Evolutionary conservation across 1,140 invertebrate genomes (phyloP), one percentile per base, ranked within the genome.

Genomic region (Lucilia cuprina): DNA sequence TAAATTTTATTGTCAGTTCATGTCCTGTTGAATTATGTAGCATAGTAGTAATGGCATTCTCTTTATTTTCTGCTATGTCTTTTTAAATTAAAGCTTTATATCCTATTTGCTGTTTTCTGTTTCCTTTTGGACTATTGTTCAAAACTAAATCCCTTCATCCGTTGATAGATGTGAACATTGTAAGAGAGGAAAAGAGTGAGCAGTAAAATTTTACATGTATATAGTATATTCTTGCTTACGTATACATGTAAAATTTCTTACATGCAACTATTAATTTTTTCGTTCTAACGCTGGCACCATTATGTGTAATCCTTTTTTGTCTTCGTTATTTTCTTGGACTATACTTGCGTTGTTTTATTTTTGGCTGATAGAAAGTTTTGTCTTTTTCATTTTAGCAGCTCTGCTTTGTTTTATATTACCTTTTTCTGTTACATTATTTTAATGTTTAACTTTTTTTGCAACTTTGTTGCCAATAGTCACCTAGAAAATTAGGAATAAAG

Each of bases 1-100:
- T 89, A 89, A 88, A 89, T 89, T 89, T 89, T 90, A 89, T 90
- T 90, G 88, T 90, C 89, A 90, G 88, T 90, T 88, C 88, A 89
- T 90, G 88, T 90, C 88, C 85, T 86, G 83, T 85, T 90, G 86
- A 89, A 89, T 90, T 90, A 90, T 90, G 88, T 89, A 89, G 86
- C 87, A 86, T n/a, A 50, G 41, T 7, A 50, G 41, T 19, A n/a
- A 80, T 80, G 41, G 41, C 41, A 80, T 50, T 80, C n/a, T 41
- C 25, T 74, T 34, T 74, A 41, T 41, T 10, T 10, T 41, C 41
- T 41, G 5, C 41, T 41, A 41, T 41, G 41, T 41, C 41, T 7
- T 8, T 5, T 30, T 74, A 21, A n/a, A n/a, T 25, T 74, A 74
- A 41, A 41, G 41, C 74, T 41, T 77, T 77, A n/a, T 41, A 35